phyloP scores from a whole-genome alignment of 37 sponge, comb jelly and placozoan genomes.

The Crambe crambe region DNA sequence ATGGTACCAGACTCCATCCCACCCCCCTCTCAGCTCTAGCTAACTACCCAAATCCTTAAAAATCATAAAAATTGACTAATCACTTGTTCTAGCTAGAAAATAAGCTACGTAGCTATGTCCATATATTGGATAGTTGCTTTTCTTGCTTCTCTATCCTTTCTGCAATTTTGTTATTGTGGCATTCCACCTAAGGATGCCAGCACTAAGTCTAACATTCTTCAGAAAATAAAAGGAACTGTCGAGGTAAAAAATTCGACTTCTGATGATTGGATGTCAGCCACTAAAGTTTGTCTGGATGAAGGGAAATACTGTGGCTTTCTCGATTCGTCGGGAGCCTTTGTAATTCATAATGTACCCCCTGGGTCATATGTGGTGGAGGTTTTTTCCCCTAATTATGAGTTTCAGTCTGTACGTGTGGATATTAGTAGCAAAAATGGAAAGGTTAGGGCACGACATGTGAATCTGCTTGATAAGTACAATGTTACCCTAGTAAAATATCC shows the following conservation, averaged over 20 bases:
- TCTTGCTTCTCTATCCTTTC: too few relatives aligned
- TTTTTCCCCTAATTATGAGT: conserved; percentile 73
- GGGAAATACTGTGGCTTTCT: conserved; percentile 74
- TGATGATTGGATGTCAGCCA: conserved; percentile 29
- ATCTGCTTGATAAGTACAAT: conserved; percentile 59
- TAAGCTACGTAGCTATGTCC: too few relatives aligned
- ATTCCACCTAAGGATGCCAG: too few relatives aligned
- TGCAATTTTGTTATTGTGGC: too few relatives aligned
- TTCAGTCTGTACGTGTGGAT: conserved; percentile 87
- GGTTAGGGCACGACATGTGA: conserved; percentile 82
- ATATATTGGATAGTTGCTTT: too few relatives aligned
- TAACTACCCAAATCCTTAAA: too few relatives aligned
- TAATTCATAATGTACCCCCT: conserved; percentile 72
- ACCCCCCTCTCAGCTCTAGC: too few relatives aligned
- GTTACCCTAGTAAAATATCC: conserved; percentile 82
- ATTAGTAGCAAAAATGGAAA: conserved; percentile 88
- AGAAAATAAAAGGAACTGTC: conserved; percentile 7
- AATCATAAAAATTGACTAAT: too few relatives aligned
- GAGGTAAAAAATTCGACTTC: background rate
- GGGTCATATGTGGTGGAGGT: conserved; percentile 94
- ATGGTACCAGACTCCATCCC: too few relatives aligned
- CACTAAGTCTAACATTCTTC: background rate
- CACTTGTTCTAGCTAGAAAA: too few relatives aligned
- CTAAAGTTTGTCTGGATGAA: conserved; percentile 68
- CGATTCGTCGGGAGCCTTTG: conserved; percentile 70